A percentile compares a stretch with the other conserved stretches of the same genome.
These are phyloP conservation scores for Megalurothrips usitatus DNA, from an alignment of 2,888 invertebrate species.

Conservation along the genomic window DNA sequence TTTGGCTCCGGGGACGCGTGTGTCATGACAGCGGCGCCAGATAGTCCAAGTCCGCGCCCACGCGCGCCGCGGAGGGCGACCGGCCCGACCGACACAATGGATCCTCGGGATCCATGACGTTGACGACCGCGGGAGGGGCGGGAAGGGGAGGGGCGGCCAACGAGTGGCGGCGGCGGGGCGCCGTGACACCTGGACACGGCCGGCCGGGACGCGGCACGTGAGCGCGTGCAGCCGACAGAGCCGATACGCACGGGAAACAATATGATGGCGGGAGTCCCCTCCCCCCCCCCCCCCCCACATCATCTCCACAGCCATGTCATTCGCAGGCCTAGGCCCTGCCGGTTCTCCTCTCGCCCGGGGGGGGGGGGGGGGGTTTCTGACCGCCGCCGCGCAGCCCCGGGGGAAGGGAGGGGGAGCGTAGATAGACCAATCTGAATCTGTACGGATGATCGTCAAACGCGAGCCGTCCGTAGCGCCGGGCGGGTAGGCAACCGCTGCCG, in stretches of 20 bases:
- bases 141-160: not conserved
- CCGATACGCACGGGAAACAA: not conserved
- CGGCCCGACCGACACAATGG: conserved; percentile 11
- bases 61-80: not conserved
- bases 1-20: no score
- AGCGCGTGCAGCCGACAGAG: not conserved
- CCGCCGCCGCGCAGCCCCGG: no score
- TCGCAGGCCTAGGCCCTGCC: not conserved
- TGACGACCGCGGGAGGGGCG: not conserved
- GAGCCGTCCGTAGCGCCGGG: no score
- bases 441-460: no score
- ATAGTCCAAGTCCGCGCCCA: not conserved
- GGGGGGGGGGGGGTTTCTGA: not conserved
- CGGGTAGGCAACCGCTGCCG: no score
- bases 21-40: not conserved
- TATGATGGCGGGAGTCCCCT: not conserved
- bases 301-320: not conserved
- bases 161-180: not conserved
- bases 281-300: not conserved
- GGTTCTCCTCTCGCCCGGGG: not conserved
- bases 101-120: conserved; percentile 15
- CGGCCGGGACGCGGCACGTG: not conserved
- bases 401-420: no score
- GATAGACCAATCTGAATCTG: no score
- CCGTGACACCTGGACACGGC: not conserved